Base-by-base conservation (phyloP, 2,797 vertebrate species). In the Agapornis canus region DNA sequence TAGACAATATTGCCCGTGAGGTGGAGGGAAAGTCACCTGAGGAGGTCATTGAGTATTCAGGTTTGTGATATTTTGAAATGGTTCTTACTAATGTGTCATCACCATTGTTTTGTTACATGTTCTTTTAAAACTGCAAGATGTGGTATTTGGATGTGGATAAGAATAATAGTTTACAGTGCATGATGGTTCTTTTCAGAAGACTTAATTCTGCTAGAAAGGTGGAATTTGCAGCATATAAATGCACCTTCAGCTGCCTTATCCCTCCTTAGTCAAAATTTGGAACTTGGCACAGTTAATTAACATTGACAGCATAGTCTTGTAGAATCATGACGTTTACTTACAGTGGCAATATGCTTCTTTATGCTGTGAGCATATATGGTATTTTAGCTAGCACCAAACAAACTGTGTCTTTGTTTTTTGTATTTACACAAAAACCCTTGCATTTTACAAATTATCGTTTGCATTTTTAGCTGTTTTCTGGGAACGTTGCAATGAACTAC, bases 11-110 rank as follows among this genome's bases (percentile, higher is more conserved):
- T 93, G 98, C 98, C 78, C 98, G 98, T 63, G 98, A 99, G 48
- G 98, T 99, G 61, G 98, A 99, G 78, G 98, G 98, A 25, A 99
- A 99, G 81, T 98, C 98, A 42, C 98, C 98, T 2, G 98, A 99
- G 68, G 98, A 99, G 77, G 98, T 99, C 93, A 98, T 98, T 82
- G 98, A 99, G 63, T 99, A 99, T 95, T 99, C 98, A 95, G 98
- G 98, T 99, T 96, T 92, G 97, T 94, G 70, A 13, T 65, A 17
- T 57, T 66, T 81, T 90, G 29, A 86, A 86, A 29, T 22, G 1
- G 42, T 77, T 90, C 88, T 84, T 70, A 37, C 32, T 64, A 7
- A 10, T 0, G 4, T 32, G 25, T 18, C 48, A 69, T 90, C 82
- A 37, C 25, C 5, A 5, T 89, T 7, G 17, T 14, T 79, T 89